Evolutionary conservation across 2,888 invertebrate genomes (phyloP).

Genomic region (Stramonita haemastoma): DNA sequence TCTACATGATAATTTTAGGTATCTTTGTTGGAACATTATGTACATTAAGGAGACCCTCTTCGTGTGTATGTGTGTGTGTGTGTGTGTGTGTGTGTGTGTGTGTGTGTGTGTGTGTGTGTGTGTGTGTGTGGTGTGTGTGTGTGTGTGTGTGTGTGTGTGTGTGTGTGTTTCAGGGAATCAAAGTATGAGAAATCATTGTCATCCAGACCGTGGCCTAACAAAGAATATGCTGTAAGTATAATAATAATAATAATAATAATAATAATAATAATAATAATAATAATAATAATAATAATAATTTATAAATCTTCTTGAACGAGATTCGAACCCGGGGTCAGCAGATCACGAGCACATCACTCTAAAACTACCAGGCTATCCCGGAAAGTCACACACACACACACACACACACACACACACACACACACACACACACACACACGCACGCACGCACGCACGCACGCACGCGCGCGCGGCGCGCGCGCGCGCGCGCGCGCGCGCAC

Average conservation of each 20-base stretch:
- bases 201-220: no score
- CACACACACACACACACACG: conserved; percentile 20
- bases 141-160: background rate
- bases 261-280: background rate
- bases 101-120: background rate
- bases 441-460: conserved; percentile 24
- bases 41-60: no score
- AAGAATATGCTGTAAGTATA: no score
- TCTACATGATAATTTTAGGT: no score
- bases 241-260: no score
- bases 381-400: conserved; percentile 20
- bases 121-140: background rate
- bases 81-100: background rate
- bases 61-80: background rate
- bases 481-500: background rate
- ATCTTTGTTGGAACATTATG: no score
- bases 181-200: background rate
- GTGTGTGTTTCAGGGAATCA: background rate
- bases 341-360: no score
- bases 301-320: no score
- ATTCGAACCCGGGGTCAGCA: no score
- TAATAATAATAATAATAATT: conserved; percentile 25
- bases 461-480: no score
- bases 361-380: no score
- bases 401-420: conserved; percentile 30